Base-by-base conservation (phyloP, 2,113 vertebrate genomes). In the Progne subis region DNA sequence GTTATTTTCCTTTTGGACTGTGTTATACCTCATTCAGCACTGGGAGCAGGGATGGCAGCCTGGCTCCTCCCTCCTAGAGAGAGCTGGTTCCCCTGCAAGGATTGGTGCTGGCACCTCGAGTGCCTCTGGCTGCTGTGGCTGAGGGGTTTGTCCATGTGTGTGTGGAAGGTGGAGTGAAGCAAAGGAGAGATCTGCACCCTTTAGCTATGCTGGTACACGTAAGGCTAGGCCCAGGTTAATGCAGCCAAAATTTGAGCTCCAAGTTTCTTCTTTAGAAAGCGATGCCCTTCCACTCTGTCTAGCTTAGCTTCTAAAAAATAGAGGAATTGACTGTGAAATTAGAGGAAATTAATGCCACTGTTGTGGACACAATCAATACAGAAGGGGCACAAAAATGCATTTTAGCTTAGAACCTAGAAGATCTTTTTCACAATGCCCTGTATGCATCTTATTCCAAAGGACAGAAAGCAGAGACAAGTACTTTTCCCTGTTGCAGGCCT, bases 161-260 rank as follows among this genome's bases (percentile, higher is more conserved):
- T 23, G 15, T 24, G 32, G 16, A 31, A 31, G 19, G 37, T 2
- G 0, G 5, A 81, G 37, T 3, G 7, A n/a, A 8, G 21, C 41
- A 49, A 78, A 70, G 32, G 32, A 61, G 25, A 16, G 8, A 4
- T 64, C 57, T 91, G 49, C n/a, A 60, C 17, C 6, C 18, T 86
- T 69, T 44, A 65, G 9, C 21, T 56, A 0, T 5, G 50, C 53
- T 68, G 15, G 3, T 14, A 4, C n/a, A 53, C 0, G 0, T n/a
- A 13, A 69, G 68, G 6, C 46, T 49, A 69, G 6, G 9, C 11
- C 13, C 25, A 20, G 46, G 13, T 61, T 67, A 82, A 49, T 5
- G 11, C 24, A 37, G 31, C 5, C n/a, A 53, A 44, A 70, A 83
- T 55, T 23, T 41, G 69, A 88, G 14, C 57, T 74, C 32, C 14